Conservation (phyloP, 1,140 invertebrate genomes). For the Gryon sp. region DNA sequence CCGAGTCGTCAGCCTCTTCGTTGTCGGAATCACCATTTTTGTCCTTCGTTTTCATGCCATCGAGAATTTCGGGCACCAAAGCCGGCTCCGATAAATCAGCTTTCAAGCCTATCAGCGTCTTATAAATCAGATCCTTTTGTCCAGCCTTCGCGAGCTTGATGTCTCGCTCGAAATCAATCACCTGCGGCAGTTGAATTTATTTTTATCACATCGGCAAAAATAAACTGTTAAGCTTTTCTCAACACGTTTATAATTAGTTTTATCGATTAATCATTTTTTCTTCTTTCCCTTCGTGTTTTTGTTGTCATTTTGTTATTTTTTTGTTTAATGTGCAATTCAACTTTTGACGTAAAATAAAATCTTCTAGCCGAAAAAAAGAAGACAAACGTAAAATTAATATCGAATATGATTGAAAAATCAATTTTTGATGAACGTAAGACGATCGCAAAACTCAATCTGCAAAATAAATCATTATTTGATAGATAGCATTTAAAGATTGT, state of each 20-base stretch:
- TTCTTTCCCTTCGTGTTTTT: too few species aligned
- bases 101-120: constrained; percentile 91
- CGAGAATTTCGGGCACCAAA: constrained; percentile 75
- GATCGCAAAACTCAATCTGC: neutral
- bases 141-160: constrained; percentile 88
- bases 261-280: neutral
- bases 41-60: constrained; percentile 32
- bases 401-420: constrained; percentile 5
- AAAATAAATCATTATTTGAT: constrained; percentile 3
- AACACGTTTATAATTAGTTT: constrained; percentile 10
- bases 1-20: constrained; percentile 62
- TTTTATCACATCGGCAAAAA: constrained; percentile 10
- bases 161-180: constrained; percentile 94
- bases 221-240: neutral
- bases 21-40: constrained; percentile 60
- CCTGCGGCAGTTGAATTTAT: constrained; percentile 76
- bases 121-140: constrained; percentile 88
- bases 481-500: neutral
- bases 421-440: constrained; percentile 1
- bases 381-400: too few species aligned
- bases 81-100: constrained; percentile 87
- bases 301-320: constrained; percentile 1
- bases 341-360: too few species aligned
- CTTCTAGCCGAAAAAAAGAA: too few species aligned
- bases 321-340: too few species aligned